Conservation (phyloP, 1,140 invertebrate genomes). For the Zaprionus kolodkinae region DNA sequence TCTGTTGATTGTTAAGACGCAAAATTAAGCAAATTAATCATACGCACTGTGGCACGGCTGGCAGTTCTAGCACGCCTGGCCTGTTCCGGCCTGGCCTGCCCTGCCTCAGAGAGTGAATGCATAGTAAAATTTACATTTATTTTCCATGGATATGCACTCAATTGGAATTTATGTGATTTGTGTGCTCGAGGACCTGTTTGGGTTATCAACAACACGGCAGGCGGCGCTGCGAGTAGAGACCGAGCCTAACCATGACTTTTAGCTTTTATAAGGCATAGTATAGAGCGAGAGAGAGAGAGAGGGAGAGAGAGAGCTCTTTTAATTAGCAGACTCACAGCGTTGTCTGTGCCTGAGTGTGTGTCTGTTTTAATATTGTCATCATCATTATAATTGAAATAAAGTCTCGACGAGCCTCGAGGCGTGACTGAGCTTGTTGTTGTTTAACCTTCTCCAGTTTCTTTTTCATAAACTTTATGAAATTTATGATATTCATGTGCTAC, state of each 20-base stretch:
- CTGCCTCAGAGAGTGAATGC: constrained; percentile 48
- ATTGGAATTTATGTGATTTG: constrained; percentile 84
- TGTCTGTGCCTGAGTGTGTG: constrained; percentile 14
- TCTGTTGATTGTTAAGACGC: constrained; percentile 13
- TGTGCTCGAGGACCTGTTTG: constrained; percentile 79
- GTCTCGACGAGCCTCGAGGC: constrained; percentile 32
- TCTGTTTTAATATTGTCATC: constrained; percentile 70
- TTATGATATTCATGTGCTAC: constrained; percentile 63
- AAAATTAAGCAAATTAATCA: constrained; percentile 76
- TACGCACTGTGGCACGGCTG: constrained; percentile 61
- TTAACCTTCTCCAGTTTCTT: constrained; percentile 16
- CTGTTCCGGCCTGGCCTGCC: constrained; percentile 8
- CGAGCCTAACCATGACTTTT: constrained; percentile 62
- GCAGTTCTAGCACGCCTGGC: not conserved
- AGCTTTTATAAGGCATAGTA: constrained; percentile 39
- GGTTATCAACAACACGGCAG: constrained; percentile 81
- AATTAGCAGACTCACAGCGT: constrained; percentile 57
- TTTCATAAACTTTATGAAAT: constrained; percentile 11
- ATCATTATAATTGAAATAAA: constrained; percentile 78
- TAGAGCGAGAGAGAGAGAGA: not conserved
- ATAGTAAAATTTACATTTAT: constrained; percentile 79
- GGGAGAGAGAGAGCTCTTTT: constrained; percentile 54
- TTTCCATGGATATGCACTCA: constrained; percentile 78
- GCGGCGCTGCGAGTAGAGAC: constrained; percentile 5
- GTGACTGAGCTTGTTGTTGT: constrained; percentile 50